A percentile compares a stretch with the other conserved stretches of the same genome.
Conservation (phyloP, 1,140 invertebrate species). For the Centruroides vittatus region DNA sequence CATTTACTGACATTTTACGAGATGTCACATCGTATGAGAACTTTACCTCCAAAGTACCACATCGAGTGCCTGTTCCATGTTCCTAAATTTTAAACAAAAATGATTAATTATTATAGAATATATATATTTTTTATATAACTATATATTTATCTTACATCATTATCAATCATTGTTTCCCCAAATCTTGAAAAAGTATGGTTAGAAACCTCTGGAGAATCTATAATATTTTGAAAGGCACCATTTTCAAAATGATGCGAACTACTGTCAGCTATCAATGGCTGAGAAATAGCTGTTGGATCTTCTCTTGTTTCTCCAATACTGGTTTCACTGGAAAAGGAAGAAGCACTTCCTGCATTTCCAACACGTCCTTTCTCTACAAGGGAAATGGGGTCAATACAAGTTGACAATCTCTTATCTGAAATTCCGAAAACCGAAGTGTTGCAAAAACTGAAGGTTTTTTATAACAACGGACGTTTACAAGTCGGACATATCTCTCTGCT, state of each 20-base stretch:
- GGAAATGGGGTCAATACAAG: slow-evolving; percentile 42
- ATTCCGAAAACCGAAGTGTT: too few species aligned
- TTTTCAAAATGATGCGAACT: slow-evolving; percentile 18
- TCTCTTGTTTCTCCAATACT: slow-evolving; percentile 15
- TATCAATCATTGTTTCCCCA: slow-evolving; percentile 23
- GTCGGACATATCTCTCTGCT: too few species aligned
- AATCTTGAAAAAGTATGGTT: slow-evolving; percentile 22
- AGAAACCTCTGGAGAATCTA: slow-evolving; percentile 22
- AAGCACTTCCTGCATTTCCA: slow-evolving; percentile 27
- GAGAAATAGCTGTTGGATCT: slow-evolving; percentile 19
- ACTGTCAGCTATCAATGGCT: slow-evolving; percentile 6
- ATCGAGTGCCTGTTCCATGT: slow-evolving; percentile 36
- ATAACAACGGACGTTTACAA: too few species aligned
- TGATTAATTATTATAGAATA: background rate
- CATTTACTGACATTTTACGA: slow-evolving; percentile 73
- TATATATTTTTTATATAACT: background rate
- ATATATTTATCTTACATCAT: background rate
- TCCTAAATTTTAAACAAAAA: slow-evolving; percentile 22
- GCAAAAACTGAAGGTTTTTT: too few species aligned
- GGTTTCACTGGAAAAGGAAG: slow-evolving; percentile 22
- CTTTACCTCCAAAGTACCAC: slow-evolving; percentile 67
- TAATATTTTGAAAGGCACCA: slow-evolving; percentile 22
- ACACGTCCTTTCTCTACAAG: slow-evolving; percentile 40
- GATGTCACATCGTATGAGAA: slow-evolving; percentile 76
- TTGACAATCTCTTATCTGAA: too few species aligned